Base-by-base conservation (phyloP, 2,888 invertebrate genomes). In the Dorcus parallelipipedus region DNA sequence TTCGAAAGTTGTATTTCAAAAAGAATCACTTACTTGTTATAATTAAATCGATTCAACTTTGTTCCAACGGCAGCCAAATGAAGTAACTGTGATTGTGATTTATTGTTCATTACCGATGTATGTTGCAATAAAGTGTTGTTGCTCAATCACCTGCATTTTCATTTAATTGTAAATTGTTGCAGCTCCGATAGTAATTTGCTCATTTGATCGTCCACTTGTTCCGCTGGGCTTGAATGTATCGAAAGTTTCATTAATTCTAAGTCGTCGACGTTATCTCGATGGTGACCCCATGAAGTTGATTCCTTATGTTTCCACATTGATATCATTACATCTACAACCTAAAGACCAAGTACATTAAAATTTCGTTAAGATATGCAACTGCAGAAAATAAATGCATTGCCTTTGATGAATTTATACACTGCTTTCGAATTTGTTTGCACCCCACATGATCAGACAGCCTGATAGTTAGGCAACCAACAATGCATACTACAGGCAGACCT, bases 191-290 rank as follows among this genome's bases (percentile, higher is more conserved):
- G 62, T 20, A 78, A 64, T 57, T 71, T 71, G 5, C 71, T 68
- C 72, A 78, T 75, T 66, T 76, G 73, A 55, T 72, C 70, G 60
- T 77, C 76, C 20, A 78, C 59, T 39, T 69, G 64, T 38, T 61
- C 71, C 33, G 69, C 69, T 8, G 67, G 59, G 41, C 67, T 69
- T 4, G 70, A 64, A 39, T 72, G 71, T 52, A 78, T 61, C 1
- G 75, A 72, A 23, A 76, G 56, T 64, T 76, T 78, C 68, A 76
- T 74, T 52, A 67, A 56, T 60, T 73, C 67, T 41, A 71, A 60
- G 53, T 69, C 67, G 26, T 49, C 54, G 2, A 59, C 60, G 42
- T 64, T 65, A 6, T 56, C 58, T 6, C 60, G 54, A 14, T 63
- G 63, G 45, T 62, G 62, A 20, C 64, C 62, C 64, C 63, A 62